Conservation (phyloP, 2,888 invertebrate species). For the Himalopsyche japonica region DNA sequence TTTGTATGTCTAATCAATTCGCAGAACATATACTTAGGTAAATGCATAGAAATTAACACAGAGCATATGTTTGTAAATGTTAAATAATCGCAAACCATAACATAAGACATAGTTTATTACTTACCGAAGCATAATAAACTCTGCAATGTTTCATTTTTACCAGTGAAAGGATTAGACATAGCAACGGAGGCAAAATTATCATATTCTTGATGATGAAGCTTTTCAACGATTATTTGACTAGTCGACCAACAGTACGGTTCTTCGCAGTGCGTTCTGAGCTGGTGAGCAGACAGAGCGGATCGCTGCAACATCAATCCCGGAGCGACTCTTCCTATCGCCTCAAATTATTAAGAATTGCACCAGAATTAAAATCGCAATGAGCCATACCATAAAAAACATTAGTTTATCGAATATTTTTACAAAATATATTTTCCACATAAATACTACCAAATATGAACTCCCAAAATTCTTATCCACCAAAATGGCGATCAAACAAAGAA, state of each 20-base stretch:
- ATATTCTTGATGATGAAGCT: slow-evolving; percentile 49
- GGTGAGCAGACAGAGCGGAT: slow-evolving; percentile 66
- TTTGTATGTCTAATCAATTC: too few relatives aligned
- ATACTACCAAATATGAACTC: too few relatives aligned
- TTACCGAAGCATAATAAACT: slow-evolving; percentile 63
- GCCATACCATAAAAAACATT: too few relatives aligned
- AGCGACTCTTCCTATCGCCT: slow-evolving; percentile 65
- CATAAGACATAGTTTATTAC: neutral
- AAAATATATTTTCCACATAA: too few relatives aligned
- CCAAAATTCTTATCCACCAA: too few relatives aligned
- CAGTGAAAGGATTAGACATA: slow-evolving; percentile 50
- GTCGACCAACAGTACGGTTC: slow-evolving; percentile 51
- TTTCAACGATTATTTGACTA: slow-evolving; percentile 48
- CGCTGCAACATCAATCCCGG: slow-evolving; percentile 70
- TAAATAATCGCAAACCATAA: too few relatives aligned
- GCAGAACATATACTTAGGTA: too few relatives aligned
- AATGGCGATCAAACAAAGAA: too few relatives aligned
- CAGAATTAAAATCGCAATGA: neutral
- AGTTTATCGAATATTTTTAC: too few relatives aligned
- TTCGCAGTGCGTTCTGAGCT: slow-evolving; percentile 53
- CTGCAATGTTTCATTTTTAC: slow-evolving; percentile 59
- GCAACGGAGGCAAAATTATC: slow-evolving; percentile 48
- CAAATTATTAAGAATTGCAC: slow-evolving; percentile 43
- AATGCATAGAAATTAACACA: too few relatives aligned
- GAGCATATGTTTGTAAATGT: too few relatives aligned